phyloP scores from a whole-genome alignment of 2,888 invertebrate species.

The Hesperia comma region DNA sequence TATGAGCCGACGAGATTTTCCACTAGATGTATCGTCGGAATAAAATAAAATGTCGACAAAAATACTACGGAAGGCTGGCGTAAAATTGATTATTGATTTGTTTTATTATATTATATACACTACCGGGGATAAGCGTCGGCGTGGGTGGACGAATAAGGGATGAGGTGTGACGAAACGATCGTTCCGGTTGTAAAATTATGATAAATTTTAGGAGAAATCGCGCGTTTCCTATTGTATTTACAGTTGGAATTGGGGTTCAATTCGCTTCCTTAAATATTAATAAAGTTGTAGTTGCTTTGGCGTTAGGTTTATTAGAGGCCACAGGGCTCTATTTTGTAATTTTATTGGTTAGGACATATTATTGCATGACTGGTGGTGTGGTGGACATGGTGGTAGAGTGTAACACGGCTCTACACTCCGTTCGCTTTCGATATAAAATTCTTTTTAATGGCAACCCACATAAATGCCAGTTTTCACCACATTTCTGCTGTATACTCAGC shows the following conservation, averaged over 20 bases:
- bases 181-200: conserved; percentile 52
- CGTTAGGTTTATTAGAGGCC: too few relatives aligned
- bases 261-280: not conserved
- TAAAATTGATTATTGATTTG: conserved; percentile 82
- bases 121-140: conserved; percentile 49
- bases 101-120: conserved; percentile 55
- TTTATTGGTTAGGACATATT: too few relatives aligned
- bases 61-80: conserved; percentile 69
- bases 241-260: too few relatives aligned
- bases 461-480: too few relatives aligned
- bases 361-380: too few relatives aligned
- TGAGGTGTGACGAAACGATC: conserved; percentile 62
- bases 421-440: too few relatives aligned
- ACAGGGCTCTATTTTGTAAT: too few relatives aligned
- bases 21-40: conserved; percentile 71
- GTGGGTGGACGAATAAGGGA: conserved; percentile 55
- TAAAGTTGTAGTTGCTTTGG: too few relatives aligned
- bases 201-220: conserved; percentile 28
- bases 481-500: too few relatives aligned
- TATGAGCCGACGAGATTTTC: conserved; percentile 61
- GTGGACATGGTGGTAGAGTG: too few relatives aligned
- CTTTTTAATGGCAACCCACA: too few relatives aligned
- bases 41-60: conserved; percentile 69
- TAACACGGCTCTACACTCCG: too few relatives aligned
- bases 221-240: not conserved